Percentiles rank a stretch among this genome's conserved stretches.
These are phyloP conservation scores for Epizoanthus scotinus DNA, from an alignment of 92 coral and sea anemone species.

Conservation along the genomic window DNA sequence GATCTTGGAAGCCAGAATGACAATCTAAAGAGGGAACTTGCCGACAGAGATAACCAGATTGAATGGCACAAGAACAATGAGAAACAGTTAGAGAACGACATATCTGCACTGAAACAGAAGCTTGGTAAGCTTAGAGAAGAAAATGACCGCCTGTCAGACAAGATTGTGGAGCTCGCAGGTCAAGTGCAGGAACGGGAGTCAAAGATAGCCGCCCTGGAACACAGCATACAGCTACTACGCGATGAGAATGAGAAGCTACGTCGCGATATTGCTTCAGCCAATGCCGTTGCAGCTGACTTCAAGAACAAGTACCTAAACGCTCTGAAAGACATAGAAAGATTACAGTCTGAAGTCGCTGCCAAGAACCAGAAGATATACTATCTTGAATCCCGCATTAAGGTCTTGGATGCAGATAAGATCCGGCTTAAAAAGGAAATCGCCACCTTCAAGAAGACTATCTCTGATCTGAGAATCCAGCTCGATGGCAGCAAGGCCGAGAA, in stretches of 20 bases:
- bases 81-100: conserved; percentile 82
- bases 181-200: conserved; percentile 85
- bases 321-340: conserved; percentile 70
- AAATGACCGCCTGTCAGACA: conserved; percentile 76
- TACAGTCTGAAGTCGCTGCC: conserved; percentile 65
- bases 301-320: conserved; percentile 87
- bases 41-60: conserved; percentile 78
- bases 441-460: conserved; percentile 71
- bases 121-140: conserved; percentile 78
- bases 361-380: conserved; percentile 78
- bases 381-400: conserved; percentile 78
- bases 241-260: conserved; percentile 88
- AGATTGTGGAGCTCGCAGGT: conserved; percentile 67
- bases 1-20: conserved; percentile 61
- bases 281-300: conserved; percentile 85
- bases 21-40: conserved; percentile 58
- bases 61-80: conserved; percentile 85
- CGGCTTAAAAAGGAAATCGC: conserved; percentile 64
- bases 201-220: conserved; percentile 86
- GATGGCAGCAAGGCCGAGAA: conserved; percentile 75
- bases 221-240: conserved; percentile 69
- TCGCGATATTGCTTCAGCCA: conserved; percentile 79
- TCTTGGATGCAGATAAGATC: conserved; percentile 70
- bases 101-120: conserved; percentile 82
- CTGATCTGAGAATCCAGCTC: conserved; percentile 78